phyloP scores from a whole-genome alignment of 2,797 vertebrate species.

The Ctenopoma multispine region DNA sequence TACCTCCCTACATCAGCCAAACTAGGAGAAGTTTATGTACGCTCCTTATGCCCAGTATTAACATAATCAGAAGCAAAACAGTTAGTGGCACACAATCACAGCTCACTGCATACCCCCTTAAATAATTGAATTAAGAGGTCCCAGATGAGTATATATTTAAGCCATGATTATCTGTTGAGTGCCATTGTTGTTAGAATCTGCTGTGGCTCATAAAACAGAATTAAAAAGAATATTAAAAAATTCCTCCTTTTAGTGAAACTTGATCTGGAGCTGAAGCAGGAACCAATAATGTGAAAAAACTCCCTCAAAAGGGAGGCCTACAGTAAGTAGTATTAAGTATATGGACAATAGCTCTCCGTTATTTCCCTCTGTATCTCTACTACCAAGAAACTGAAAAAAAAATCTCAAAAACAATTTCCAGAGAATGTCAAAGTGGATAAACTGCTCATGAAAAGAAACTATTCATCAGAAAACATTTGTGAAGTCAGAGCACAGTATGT shows the following conservation, averaged over 20 bases:
- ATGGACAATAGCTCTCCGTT: neutral
- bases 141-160: conserved; percentile 79
- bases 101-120: conserved; percentile 74
- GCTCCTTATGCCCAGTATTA: conserved; percentile 72
- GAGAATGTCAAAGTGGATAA: neutral
- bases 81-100: conserved; percentile 80
- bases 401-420: conserved; percentile 3
- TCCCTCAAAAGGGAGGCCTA: neutral
- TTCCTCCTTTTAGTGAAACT: conserved; percentile 31
- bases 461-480: neutral
- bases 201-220: conserved; percentile 48
- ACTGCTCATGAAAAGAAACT: neutral
- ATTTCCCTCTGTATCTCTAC: neutral
- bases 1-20: conserved; percentile 53
- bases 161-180: conserved; percentile 73
- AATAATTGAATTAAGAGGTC: conserved; percentile 82
- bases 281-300: neutral
- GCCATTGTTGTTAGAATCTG: conserved; percentile 68
- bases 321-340: neutral
- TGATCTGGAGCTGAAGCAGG: conserved; percentile 21
- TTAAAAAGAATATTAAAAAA: conserved; percentile 56
- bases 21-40: conserved; percentile 43
- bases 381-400: neutral
- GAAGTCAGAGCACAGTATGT: neutral
- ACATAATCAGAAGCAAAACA: conserved; percentile 80